A percentile compares a stretch with the other conserved stretches of the same genome.
phyloP scores from a whole-genome alignment of 2,797 vertebrate species.

The Cirrhinus mrigala region DNA sequence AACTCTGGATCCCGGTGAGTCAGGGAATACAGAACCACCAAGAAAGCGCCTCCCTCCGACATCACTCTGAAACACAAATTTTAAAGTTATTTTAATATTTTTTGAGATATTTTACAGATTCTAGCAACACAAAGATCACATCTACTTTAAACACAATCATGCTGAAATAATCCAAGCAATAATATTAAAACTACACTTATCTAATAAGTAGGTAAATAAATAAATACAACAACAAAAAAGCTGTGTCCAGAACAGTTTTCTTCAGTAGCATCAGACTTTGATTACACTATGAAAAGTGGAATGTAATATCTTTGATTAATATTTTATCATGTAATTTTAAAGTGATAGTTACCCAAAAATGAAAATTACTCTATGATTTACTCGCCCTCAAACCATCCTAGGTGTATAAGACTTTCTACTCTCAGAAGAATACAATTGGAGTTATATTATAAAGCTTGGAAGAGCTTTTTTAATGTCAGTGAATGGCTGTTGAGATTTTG shows the following conservation, averaged over 20 bases:
- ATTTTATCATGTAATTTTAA: background rate
- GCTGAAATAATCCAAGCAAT: background rate
- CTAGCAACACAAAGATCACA: background rate
- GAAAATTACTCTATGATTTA: too few relatives aligned
- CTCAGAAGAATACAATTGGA: too few relatives aligned
- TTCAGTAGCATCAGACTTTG: background rate
- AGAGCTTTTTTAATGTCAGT: too few relatives aligned
- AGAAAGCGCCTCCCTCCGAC: conserved; percentile 87
- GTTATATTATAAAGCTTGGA: too few relatives aligned
- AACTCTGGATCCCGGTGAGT: conserved; percentile 91
- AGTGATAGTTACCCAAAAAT: too few relatives aligned
- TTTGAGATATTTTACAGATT: background rate
- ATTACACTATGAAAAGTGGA: background rate
- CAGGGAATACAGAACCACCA: conserved; percentile 87
- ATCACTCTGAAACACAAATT: conserved; percentile 79
- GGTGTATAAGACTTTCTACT: too few relatives aligned
- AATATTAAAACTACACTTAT: background rate
- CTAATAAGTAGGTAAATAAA: too few relatives aligned
- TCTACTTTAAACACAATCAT: background rate
- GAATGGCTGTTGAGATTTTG: too few relatives aligned
- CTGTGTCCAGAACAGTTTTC: background rate
- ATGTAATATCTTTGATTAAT: background rate
- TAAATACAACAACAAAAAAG: too few relatives aligned
- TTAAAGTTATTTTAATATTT: background rate
- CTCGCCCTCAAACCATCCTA: too few relatives aligned